Conservation (phyloP, 2,888 invertebrate genomes). For the Melanophora roralis region DNA sequence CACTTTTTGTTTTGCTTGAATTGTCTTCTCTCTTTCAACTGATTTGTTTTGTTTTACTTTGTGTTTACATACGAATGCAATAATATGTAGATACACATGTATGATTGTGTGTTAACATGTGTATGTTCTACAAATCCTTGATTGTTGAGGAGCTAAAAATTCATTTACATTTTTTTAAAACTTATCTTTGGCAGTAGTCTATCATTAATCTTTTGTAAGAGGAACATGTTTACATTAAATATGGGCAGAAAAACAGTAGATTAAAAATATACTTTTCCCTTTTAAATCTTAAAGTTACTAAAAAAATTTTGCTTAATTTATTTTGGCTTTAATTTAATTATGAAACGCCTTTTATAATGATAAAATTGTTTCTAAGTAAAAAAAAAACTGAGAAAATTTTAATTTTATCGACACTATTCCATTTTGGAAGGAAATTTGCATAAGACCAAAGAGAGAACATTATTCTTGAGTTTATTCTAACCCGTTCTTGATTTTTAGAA, state of each 20-base stretch:
- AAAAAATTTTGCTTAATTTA: too few species aligned
- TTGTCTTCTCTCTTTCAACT: slow-evolving; percentile 12
- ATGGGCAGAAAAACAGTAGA: background rate
- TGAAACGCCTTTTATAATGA: too few species aligned
- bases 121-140: slow-evolving; percentile 46
- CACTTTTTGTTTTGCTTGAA: slow-evolving; percentile 13
- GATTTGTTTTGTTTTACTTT: slow-evolving; percentile 2
- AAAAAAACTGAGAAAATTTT: too few species aligned
- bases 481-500: too few species aligned
- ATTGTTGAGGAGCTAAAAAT: slow-evolving; percentile 49
- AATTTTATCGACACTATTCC: too few species aligned
- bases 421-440: too few species aligned
- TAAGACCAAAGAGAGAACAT: too few species aligned
- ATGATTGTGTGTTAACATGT: background rate
- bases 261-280: background rate
- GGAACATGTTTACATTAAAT: background rate
- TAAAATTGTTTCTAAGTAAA: too few species aligned
- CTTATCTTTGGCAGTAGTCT: slow-evolving; percentile 27
- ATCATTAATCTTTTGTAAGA: slow-evolving; percentile 42
- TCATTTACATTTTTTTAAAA: slow-evolving; percentile 48
- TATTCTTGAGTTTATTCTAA: too few species aligned
- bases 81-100: slow-evolving; percentile 4
- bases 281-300: too few species aligned
- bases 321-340: too few species aligned
- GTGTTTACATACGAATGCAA: background rate